Conservation (phyloP, 2,797 vertebrate species). For the Gorsachius magnificus region DNA sequence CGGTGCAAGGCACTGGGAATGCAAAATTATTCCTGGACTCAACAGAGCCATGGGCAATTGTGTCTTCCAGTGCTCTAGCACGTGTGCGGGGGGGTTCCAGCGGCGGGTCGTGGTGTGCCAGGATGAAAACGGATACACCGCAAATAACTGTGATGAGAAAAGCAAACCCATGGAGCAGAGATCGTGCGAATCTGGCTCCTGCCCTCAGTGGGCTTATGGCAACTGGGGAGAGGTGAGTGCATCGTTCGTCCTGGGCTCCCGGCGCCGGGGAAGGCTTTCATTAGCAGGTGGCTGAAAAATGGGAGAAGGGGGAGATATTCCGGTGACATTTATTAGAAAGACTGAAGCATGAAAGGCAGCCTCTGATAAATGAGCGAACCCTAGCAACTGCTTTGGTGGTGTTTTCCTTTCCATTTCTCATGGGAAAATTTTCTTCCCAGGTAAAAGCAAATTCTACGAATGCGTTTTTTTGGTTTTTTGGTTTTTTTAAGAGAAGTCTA, state of each 20-base stretch:
- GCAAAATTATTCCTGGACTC: neutral
- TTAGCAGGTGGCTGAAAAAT: neutral
- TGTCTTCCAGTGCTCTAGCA: conserved; percentile 93
- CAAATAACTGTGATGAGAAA: conserved; percentile 89
- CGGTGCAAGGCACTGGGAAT: neutral
- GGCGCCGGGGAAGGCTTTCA: neutral
- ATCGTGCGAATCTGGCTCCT: conserved; percentile 93
- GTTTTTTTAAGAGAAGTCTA: neutral
- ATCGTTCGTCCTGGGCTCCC: neutral
- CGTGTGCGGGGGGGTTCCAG: conserved; percentile 97
- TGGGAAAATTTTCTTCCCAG: neutral
- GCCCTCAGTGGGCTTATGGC: conserved; percentile 95
- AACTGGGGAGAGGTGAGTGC: conserved; percentile 94
- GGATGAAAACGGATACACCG: conserved; percentile 93
- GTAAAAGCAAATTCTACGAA: neutral
- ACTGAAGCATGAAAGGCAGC: neutral
- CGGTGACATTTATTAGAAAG: neutral
- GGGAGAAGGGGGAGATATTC: neutral
- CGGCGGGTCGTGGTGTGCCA: conserved; percentile 96
- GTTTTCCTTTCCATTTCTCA: neutral
- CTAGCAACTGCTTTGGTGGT: neutral
- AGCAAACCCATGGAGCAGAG: conserved; percentile 89
- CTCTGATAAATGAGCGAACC: neutral
- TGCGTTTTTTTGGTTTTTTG: neutral
- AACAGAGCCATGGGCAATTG: neutral